phyloP scores from a whole-genome alignment of 2,888 invertebrate species.

The Caenorhabditis plicata region DNA sequence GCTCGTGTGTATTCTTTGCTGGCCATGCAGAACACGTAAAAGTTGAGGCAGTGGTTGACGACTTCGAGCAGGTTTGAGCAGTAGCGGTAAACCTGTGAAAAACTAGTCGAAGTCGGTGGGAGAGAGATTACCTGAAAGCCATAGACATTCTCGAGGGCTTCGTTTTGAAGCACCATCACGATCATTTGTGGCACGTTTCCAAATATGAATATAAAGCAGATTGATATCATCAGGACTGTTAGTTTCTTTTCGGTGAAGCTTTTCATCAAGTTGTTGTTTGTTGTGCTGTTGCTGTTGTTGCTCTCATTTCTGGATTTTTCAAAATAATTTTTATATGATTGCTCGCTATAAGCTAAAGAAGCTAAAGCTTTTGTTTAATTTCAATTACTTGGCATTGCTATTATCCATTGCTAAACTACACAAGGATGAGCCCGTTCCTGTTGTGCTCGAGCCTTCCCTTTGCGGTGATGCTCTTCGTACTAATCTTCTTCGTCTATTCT shows the following conservation, averaged over 20 bases:
- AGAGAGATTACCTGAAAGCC: conserved; percentile 54
- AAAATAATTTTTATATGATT: conserved; percentile 1
- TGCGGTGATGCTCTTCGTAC: conserved; percentile 30
- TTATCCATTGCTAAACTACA: conserved; percentile 6
- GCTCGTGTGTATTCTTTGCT: conserved; percentile 55
- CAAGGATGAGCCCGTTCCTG: not conserved
- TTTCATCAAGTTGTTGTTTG: conserved; percentile 37
- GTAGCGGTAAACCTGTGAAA: conserved; percentile 60
- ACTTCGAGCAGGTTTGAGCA: conserved; percentile 62
- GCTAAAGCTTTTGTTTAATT: no score
- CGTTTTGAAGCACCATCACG: conserved; percentile 62
- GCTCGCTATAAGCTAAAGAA: no score
- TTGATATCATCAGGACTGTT: conserved; percentile 60
- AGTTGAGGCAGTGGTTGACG: conserved; percentile 64
- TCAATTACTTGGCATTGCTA: no score
- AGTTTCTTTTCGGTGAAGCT: conserved; percentile 62
- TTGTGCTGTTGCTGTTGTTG: conserved; percentile 25
- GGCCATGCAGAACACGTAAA: conserved; percentile 65
- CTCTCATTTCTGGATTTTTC: not conserved
- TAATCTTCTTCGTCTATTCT: conserved; percentile 18
- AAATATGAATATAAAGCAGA: conserved; percentile 60
- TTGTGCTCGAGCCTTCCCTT: conserved; percentile 6
- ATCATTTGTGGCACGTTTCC: conserved; percentile 64
- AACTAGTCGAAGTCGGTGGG: not conserved
- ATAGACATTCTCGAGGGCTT: conserved; percentile 48